A percentile compares a stretch with the other conserved stretches of the same genome.
Conservation (phyloP, 2,113 vertebrate species). For the Condylura cristata region DNA sequence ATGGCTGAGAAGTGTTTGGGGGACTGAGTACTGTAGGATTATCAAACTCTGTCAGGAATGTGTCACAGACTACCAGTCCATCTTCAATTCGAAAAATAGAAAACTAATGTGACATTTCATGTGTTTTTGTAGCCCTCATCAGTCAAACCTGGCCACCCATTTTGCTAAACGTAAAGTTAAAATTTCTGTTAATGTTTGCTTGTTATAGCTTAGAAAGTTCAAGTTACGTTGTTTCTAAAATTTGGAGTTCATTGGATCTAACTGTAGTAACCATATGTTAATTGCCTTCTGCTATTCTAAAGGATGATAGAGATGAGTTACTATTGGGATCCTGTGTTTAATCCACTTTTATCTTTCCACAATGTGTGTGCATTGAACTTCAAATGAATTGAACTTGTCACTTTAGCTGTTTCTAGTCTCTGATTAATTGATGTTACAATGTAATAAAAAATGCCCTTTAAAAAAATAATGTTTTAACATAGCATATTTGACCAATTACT, state of each 20-base stretch:
- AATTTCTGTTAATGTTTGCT: background rate
- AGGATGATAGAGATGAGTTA: background rate
- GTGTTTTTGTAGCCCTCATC: background rate
- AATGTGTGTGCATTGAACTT: constrained; percentile 53
- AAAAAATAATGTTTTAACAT: constrained; percentile 83
- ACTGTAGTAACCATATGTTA: constrained; percentile 56
- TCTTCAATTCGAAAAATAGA: background rate
- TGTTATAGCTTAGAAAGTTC: background rate
- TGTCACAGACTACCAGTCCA: background rate
- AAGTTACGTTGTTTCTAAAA: background rate
- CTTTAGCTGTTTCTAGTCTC: constrained; percentile 50
- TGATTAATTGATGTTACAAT: constrained; percentile 83
- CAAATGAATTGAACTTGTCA: background rate
- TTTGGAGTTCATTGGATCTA: constrained; percentile 14
- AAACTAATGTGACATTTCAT: background rate
- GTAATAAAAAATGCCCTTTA: constrained; percentile 82
- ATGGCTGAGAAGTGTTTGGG: background rate
- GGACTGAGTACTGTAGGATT: background rate
- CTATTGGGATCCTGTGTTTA: constrained; percentile 46
- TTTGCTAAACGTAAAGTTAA: background rate
- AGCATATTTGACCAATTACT: constrained; percentile 77
- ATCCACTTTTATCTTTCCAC: constrained; percentile 39
- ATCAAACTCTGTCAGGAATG: background rate
- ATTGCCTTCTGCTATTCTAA: constrained; percentile 42
- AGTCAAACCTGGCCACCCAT: background rate